Evolutionary conservation across 2,797 vertebrate genomes (phyloP).

Genomic region (Onychomys leucogaster): DNA sequence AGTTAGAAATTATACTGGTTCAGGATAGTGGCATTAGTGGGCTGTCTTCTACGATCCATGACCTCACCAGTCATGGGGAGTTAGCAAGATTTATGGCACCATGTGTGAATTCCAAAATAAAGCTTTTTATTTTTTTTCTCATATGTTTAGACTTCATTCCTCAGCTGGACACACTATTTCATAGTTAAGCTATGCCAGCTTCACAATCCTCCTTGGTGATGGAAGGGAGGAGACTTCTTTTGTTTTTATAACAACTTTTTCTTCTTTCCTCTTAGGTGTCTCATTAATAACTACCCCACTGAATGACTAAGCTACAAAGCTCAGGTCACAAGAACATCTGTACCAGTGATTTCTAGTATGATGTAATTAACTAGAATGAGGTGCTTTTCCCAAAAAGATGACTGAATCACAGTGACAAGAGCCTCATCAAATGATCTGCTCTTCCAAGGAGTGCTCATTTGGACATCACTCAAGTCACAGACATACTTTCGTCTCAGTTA

Average conservation of each 20-base stretch:
- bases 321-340: not conserved
- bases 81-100: not conserved
- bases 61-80: not conserved
- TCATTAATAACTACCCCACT: not conserved
- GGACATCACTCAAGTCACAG: conserved; percentile 26
- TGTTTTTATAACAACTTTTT: not conserved
- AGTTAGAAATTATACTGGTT: not conserved
- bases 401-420: not conserved
- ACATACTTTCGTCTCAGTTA: not conserved
- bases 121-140: not conserved
- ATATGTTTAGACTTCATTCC: not conserved
- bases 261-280: not conserved
- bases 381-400: not conserved
- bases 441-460: not conserved
- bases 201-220: not conserved
- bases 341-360: not conserved
- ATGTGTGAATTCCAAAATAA: not conserved
- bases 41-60: not conserved
- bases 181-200: not conserved
- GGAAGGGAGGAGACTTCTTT: not conserved
- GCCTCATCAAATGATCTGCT: not conserved
- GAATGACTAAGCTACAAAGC: not conserved
- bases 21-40: not conserved
- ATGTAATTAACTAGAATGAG: not conserved
- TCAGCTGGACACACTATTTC: not conserved